Evolutionary conservation across 2,113 vertebrate genomes (phyloP), one percentile per base, ranked within the genome.

Genomic region (Pyxicephalus adspersus): DNA sequence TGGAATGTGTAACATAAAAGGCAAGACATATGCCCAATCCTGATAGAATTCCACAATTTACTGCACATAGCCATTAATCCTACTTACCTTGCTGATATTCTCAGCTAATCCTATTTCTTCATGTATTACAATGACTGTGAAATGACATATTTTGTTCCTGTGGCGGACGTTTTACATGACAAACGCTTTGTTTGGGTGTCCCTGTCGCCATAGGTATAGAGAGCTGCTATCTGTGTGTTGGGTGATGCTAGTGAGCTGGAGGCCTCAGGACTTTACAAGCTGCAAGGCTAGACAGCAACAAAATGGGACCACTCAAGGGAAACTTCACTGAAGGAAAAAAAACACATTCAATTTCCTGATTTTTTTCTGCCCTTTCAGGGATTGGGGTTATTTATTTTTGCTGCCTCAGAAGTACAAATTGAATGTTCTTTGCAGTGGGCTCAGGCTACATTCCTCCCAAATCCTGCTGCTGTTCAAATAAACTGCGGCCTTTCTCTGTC

Each of bases 261-360:
- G 66, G 77, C 78, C 80, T 61, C 55, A 34, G 45, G 17, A 67
- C 5, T 73, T 58, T 81, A 66, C 78, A 87, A 83, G 71, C 85
- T 73, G 83, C 60, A 19, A 22, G 34, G 63, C 83, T 63, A 89
- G 90, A 90, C 90, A 89, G 88, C 87, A 87, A 92, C 91, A 91
- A 90, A 92, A 92, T 86, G 89, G 88, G 92, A 90, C 87, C 91
- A 91, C 91, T 92, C 90, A 91, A 90, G 92, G 91, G 91, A 92
- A 93, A 92, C 91, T 92, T 89, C 20, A 0, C 84, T 26, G 51
- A 85, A 90, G 89, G 76, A 90, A 88, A 92, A 64, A 89, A 87
- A 90, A 57, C 85, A 88, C 87, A 86, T 87, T 87, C 89, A 80
- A 84, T 92, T 90, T 91, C 92, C 91, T 87, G 90, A 83, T 85